Conservation (phyloP, 2,113 vertebrate species). For the Pterophyllum scalare region DNA sequence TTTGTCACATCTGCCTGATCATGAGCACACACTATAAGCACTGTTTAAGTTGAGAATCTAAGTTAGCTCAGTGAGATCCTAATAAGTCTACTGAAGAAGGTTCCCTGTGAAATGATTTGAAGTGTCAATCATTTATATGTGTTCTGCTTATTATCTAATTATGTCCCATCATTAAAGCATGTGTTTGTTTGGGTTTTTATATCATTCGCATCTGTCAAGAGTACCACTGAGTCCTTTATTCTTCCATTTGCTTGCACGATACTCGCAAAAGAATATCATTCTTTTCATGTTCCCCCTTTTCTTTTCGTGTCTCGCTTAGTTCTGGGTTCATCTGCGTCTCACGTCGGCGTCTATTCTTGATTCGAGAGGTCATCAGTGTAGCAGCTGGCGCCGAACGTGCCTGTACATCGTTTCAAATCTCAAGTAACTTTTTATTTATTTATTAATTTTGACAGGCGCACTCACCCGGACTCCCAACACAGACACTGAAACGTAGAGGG, state of each 20-base stretch:
- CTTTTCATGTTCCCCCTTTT: slow-evolving; percentile 13
- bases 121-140: slow-evolving; percentile 30
- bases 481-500: slow-evolving; percentile 33
- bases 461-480: slow-evolving; percentile 2
- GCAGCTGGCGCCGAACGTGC: slow-evolving; percentile 22
- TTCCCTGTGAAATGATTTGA: slow-evolving; percentile 12
- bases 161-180: slow-evolving; percentile 4
- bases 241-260: slow-evolving; percentile 3
- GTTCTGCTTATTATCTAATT: slow-evolving; percentile 37
- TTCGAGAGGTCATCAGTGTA: slow-evolving; percentile 13
- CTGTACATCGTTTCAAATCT: slow-evolving; percentile 42
- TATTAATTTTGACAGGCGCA: slow-evolving; percentile 27
- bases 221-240: slow-evolving; percentile 8
- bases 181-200: not conserved
- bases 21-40: slow-evolving; percentile 5
- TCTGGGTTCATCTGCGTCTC: not conserved
- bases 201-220: slow-evolving; percentile 20
- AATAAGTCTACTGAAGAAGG: not conserved
- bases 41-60: not conserved
- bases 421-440: slow-evolving; percentile 32
- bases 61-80: not conserved
- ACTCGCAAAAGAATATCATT: not conserved
- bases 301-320: not conserved
- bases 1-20: slow-evolving; percentile 36
- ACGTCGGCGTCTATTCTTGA: slow-evolving; percentile 19